Evolutionary conservation across 2,797 vertebrate genomes (phyloP), one percentile per base, ranked within the genome.

Genomic region (Acipenser transmontanus): DNA sequence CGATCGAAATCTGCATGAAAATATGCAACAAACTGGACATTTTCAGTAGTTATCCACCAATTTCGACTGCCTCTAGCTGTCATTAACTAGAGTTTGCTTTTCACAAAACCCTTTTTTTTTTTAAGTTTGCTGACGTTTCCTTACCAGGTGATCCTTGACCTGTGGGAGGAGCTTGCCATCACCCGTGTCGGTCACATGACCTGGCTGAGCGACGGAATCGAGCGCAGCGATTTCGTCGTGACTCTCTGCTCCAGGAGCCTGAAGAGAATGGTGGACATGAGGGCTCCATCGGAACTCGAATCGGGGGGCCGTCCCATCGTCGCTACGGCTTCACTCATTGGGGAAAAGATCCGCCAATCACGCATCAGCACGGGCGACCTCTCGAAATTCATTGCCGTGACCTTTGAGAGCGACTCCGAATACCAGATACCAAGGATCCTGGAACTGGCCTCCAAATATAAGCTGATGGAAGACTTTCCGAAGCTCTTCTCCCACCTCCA

Each of bases 161-260:
- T 67, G 12, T 67, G 65, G 65, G 65, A 67, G 14, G 50, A 67
- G 57, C 56, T 63, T 13, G 34, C 34, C 14, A 67, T 67, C 12
- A 48, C 50, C 57, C 7, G 50, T 11, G 65, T 64, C 34, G 65
- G 65, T 7, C 51, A 61, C 14, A 17, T 61, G 13, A 47, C 47
- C 14, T 67, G 65, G 65, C 47, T 67, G 51, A 60, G 51, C 17
- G 20, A 49, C 2, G 11, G 11, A 8, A 57, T 67, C 34, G 57
- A 60, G 13, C 7, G 11, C 5, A 17, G 50, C 34, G 59, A 60
- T 17, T 67, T 61, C 8, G 57, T 67, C 59, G 9, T 67, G 9
- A 47, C 63, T n/a, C 13, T 67, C n/a, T 67, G 65, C 57, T 67
- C 65, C 6, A n/a, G 63, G 57, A 59, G 17, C 7, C 17, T 67